Evolutionary conservation across 2,797 vertebrate genomes (phyloP), one percentile per base, ranked within the genome.

Genomic region (Poeciliopsis gracilis): DNA sequence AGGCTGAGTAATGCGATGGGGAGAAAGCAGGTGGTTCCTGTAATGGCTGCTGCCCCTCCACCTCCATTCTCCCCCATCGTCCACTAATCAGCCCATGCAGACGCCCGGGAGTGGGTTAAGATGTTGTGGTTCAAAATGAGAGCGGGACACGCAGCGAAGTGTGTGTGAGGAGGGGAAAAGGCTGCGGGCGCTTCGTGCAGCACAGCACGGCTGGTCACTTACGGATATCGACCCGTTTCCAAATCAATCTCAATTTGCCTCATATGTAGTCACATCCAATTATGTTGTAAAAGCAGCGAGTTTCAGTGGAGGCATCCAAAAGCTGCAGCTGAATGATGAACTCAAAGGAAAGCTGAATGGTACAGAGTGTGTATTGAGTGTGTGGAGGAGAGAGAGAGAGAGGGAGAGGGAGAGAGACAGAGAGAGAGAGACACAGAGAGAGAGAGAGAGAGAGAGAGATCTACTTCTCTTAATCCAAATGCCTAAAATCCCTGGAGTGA

Each of bases 1-100:
- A 85, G 81, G 82, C 81, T 78, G 76, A 81, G 83, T 83, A 82
- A 87, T 86, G 88, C 83, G 87, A 87, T 90, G 84, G 77, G 83
- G 67, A 81, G 80, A 82, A 81, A 85, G 84, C 84, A 91, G 92
- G 91, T 92, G 88, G 86, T 93, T 94, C 90, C 92, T 94, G 90
- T 94, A 94, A 94, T 93, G 87, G 89, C 82, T 86, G 77, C 67
- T 78, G 49, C 79, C 72, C 79, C 70, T 45, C 82, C 79, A 49
- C 80, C 80, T 49, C 86, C 67, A 38, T 72, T 71, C 72, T 78
- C 25, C 15, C 78, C 61, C 28, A 81, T 75, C 85, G 82, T 88
- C 73, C 84, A 71, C 88, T 93, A 91, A 92, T 89, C 87, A 92
- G 85, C 83, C 86, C 46, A 20, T 80, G 84, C 78, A 91, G 88